Conservation (phyloP, 1,140 invertebrate species). For the Caerostris darwini region DNA sequence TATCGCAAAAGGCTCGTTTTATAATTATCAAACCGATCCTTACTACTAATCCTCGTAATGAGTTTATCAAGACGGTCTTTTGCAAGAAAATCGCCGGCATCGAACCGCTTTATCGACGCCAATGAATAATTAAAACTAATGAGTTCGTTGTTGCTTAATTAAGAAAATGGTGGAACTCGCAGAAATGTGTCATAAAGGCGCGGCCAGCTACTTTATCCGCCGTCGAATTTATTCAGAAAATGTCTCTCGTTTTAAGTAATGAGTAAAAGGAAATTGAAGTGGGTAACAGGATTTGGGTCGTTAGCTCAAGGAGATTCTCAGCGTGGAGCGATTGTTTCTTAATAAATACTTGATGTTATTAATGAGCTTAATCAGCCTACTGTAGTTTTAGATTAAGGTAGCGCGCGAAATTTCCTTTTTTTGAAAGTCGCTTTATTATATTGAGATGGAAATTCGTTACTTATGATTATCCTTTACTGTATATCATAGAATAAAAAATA, state of each 20-base stretch:
- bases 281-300: slow-evolving; percentile 1
- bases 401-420: not conserved
- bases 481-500: too few species aligned
- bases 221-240: slow-evolving; percentile 39
- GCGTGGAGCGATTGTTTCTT: not conserved
- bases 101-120: slow-evolving; percentile 65
- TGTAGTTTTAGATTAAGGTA: not conserved
- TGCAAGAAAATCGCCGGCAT: not conserved
- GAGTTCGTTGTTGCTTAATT: slow-evolving; percentile 73
- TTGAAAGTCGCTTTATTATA: too few species aligned
- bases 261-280: slow-evolving; percentile 1
- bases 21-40: slow-evolving; percentile 49
- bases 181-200: slow-evolving; percentile 57
- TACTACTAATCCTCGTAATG: slow-evolving; percentile 65
- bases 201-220: slow-evolving; percentile 54
- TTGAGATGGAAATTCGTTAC: too few species aligned
- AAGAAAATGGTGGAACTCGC: slow-evolving; percentile 64
- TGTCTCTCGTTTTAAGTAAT: slow-evolving; percentile 28
- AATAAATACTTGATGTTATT: slow-evolving; percentile 11
- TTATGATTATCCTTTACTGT: too few species aligned
- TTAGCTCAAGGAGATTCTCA: not conserved
- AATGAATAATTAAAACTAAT: slow-evolving; percentile 77
- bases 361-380: not conserved
- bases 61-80: slow-evolving; percentile 69
- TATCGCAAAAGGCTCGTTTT: not conserved